Base-by-base conservation (phyloP, 2,113 vertebrate species). In the western clawed frog (Xenopus tropicalis) region DNA sequence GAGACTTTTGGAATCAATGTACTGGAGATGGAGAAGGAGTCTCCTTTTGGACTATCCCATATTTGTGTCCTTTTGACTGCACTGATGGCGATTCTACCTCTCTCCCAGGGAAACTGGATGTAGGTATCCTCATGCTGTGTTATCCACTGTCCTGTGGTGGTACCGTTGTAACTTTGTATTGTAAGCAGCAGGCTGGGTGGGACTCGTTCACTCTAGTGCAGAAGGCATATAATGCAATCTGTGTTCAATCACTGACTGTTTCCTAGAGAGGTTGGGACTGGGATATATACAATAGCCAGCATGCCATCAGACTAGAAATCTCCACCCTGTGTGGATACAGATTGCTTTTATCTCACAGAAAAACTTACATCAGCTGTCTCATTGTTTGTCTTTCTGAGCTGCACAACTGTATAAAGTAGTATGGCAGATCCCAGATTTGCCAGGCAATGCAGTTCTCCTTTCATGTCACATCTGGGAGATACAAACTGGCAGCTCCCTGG, bases 71-170 rank as follows among this genome's bases (percentile, higher is more conserved):
- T 94, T 81, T 87, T 86, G 44, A 85, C 93, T 23, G 79, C 83
- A 70, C 81, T 95, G 79, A 79, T 92, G 29, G 86, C 83, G 17
- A 81, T 91, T 24, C 85, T 91, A 58, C 93, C 93, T 74, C 79
- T 87, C 77, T 89, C 89, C 78, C 85, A 85, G 10, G 91, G 88
- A 81, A 92, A 86, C 83, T 98, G 96, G 96, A 93, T 93, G 96
- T 97, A 81, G 95, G 96, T 96, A 83, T 56, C 46, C 24, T 59
- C 19, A 17, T 54, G 17, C 7, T 20, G 52, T 54, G 52, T n/a
- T 5, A 17, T 54, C 8, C 16, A 4, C 48, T 52, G 7, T 8
- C 4, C 14, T 52, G 48, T 7, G 1, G 4, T 23, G 21, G 21
- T 23, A 3, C 57, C 21, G 22, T 2, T 23, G 11, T 22, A 3